These are phyloP conservation scores for Phymastichus coffea DNA, from an alignment of 1,140 invertebrate species.

Conservation along the genomic window DNA sequence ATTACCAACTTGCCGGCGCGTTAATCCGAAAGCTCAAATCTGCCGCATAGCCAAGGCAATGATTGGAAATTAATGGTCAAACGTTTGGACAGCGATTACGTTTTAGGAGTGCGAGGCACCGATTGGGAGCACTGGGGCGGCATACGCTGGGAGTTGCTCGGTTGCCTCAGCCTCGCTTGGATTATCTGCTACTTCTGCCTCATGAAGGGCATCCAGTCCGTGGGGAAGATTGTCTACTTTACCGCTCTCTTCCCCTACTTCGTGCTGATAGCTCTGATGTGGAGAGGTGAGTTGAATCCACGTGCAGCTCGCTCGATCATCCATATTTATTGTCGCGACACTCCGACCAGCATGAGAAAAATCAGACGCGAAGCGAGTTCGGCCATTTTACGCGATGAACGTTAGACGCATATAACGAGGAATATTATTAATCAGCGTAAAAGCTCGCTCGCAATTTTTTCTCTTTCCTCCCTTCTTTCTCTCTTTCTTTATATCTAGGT, in stretches of 20 bases:
- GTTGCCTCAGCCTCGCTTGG: slow-evolving; percentile 72
- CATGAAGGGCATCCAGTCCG: slow-evolving; percentile 69
- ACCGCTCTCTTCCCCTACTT: slow-evolving; percentile 78
- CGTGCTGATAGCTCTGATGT: slow-evolving; percentile 67
- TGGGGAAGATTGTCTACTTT: slow-evolving; percentile 82
- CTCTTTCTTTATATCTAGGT: background rate
- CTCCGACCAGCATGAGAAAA: no score
- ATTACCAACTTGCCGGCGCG: no score
- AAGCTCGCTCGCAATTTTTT: background rate
- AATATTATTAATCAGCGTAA: no score
- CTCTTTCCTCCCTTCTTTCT: background rate
- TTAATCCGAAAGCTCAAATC: no score
- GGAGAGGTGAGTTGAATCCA: slow-evolving; percentile 60
- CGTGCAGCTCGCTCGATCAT: background rate
- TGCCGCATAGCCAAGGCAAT: no score
- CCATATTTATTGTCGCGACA: no score
- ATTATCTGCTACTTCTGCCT: slow-evolving; percentile 71
- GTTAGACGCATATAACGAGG: no score
- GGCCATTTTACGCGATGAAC: no score
- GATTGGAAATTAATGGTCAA: no score
- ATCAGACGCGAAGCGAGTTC: no score
- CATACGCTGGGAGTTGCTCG: slow-evolving; percentile 72
- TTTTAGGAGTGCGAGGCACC: slow-evolving; percentile 61
- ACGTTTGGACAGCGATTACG: slow-evolving; percentile 64
- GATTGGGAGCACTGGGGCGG: slow-evolving; percentile 67